Conservation (phyloP, 2,113 vertebrate genomes). For the Falco punctatus region DNA sequence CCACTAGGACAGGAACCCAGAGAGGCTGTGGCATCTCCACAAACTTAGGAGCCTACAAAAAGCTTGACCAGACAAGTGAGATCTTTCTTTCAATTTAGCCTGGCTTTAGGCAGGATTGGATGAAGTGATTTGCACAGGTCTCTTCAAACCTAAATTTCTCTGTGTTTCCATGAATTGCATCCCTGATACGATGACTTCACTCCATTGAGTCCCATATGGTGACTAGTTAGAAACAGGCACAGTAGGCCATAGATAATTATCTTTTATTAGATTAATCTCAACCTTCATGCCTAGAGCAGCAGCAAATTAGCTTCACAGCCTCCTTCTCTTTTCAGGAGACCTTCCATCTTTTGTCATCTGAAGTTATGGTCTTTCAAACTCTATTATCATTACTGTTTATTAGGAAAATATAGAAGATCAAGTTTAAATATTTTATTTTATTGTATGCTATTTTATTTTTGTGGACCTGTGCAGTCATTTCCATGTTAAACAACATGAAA, state of each 20-base stretch:
- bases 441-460: not conserved
- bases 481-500: not conserved
- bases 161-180: not conserved
- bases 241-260: not conserved
- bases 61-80: not conserved
- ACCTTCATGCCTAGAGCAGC: not conserved
- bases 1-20: not conserved
- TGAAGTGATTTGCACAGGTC: not conserved
- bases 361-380: not conserved
- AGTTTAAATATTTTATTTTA: not conserved
- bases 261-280: not conserved
- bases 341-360: not conserved
- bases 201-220: not conserved
- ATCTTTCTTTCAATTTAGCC: not conserved
- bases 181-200: not conserved
- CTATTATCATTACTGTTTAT: not conserved
- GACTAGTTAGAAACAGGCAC: not conserved
- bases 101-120: not conserved
- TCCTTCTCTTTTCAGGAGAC: not conserved
- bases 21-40: not conserved
- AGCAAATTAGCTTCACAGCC: not conserved
- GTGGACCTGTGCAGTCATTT: not conserved
- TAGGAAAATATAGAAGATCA: not conserved
- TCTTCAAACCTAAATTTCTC: not conserved
- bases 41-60: not conserved